phyloP scores from a whole-genome alignment of 1,140 invertebrate genomes.

The Oppia nitens region DNA sequence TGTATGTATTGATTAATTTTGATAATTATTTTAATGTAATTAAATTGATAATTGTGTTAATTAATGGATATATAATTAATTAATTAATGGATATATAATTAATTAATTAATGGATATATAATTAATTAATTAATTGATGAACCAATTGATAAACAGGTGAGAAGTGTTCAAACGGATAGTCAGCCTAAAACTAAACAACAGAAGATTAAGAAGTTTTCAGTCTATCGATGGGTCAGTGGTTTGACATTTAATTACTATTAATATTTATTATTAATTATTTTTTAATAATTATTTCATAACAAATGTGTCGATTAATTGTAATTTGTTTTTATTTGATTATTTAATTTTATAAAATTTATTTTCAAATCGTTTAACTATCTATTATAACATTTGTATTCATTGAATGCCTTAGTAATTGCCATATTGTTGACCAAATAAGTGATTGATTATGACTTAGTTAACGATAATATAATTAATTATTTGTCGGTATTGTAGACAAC shows the following conservation, averaged over 20 bases:
- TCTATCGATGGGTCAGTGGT: constrained; percentile 16
- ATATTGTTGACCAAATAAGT: too few species aligned
- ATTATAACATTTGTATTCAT: background rate
- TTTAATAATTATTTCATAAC: background rate
- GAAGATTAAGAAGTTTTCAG: constrained; percentile 14
- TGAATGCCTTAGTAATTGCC: background rate
- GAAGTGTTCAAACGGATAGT: background rate
- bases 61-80: too few species aligned
- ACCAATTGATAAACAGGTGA: too few species aligned
- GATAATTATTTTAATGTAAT: too few species aligned
- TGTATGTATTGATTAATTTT: too few species aligned
- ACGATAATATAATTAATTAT: too few species aligned
- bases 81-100: too few species aligned
- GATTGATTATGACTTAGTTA: too few species aligned
- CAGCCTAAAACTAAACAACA: constrained; percentile 1
- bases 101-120: too few species aligned
- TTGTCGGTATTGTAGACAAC: too few species aligned
- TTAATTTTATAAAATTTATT: background rate
- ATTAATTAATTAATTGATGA: too few species aligned
- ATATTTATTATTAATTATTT: background rate
- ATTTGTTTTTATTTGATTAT: background rate
- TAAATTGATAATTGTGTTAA: too few species aligned
- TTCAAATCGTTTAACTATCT: background rate
- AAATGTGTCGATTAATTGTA: background rate
- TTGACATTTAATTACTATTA: background rate